Evolutionary conservation across 2,113 vertebrate genomes (phyloP).

Genomic region (Saimiri boliviensis): DNA sequence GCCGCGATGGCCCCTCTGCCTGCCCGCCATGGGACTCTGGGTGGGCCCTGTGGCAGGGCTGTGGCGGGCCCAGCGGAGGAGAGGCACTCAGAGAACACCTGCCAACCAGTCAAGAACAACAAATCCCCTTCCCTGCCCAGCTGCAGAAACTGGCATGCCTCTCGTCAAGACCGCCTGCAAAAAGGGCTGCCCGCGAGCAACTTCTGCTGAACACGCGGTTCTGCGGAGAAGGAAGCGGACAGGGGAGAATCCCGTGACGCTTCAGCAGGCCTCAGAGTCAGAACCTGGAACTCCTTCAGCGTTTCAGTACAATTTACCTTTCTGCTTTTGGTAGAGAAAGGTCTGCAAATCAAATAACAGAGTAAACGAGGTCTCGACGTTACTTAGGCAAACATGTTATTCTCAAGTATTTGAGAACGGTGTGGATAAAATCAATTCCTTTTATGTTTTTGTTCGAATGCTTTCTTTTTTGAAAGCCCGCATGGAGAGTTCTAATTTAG

Average conservation of each 20-base stretch:
- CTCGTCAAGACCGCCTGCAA: too few species aligned
- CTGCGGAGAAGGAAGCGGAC: fast-evolving
- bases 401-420: not conserved
- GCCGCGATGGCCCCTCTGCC: fast-evolving
- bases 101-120: too few species aligned
- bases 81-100: fast-evolving
- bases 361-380: fast-evolving
- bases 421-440: not conserved
- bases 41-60: too few species aligned
- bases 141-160: too few species aligned
- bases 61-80: fast-evolving
- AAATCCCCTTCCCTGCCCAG: fast-evolving
- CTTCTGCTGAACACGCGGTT: fast-evolving
- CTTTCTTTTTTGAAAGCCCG: not conserved
- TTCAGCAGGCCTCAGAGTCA: fast-evolving
- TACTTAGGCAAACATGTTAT: fast-evolving
- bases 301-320: fast-evolving
- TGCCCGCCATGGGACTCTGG: not conserved
- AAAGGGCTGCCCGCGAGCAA: not conserved
- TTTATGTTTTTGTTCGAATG: not conserved
- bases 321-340: fast-evolving
- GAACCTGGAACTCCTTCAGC: fast-evolving
- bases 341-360: fast-evolving
- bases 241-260: not conserved
- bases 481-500: constrained; percentile 36